These are phyloP conservation scores for Catotricha subobsoleta DNA, from an alignment of 2,888 invertebrate species.

Conservation along the genomic window DNA sequence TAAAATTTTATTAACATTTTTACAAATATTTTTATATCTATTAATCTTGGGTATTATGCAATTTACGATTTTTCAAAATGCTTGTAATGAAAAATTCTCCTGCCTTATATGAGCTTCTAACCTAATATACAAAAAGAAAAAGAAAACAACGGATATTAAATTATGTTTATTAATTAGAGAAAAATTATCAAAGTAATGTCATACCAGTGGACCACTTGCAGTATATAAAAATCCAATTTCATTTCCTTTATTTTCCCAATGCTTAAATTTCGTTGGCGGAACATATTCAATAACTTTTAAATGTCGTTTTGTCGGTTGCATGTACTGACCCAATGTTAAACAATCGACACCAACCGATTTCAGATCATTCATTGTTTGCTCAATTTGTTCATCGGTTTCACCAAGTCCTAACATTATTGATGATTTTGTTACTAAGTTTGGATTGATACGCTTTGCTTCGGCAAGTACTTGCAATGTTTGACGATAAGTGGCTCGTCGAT, in stretches of 20 bases:
- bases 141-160: too few relatives aligned
- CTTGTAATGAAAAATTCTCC: conserved; percentile 84
- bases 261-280: conserved; percentile 78
- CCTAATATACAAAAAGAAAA: too few relatives aligned
- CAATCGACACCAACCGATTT: conserved; percentile 75
- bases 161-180: too few relatives aligned
- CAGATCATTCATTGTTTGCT: conserved; percentile 74
- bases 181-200: too few relatives aligned
- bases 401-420: conserved; percentile 96
- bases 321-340: conserved; percentile 93
- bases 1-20: too few relatives aligned
- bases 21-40: too few relatives aligned
- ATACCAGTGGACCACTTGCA: conserved; percentile 93
- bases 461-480: conserved; percentile 74
- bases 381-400: conserved; percentile 73
- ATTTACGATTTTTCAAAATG: conserved; percentile 43
- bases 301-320: conserved; percentile 97
- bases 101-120: conserved; percentile 94
- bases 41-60: too few relatives aligned
- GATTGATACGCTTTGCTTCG: conserved; percentile 63
- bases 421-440: conserved; percentile 82
- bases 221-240: conserved; percentile 87
- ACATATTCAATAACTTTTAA: conserved; percentile 91
- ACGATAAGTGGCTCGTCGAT: conserved; percentile 77
- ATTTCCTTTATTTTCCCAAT: conserved; percentile 68